These are phyloP conservation scores for Frankliniella intonsa DNA, from an alignment of 2,888 invertebrate genomes.

Conservation along the genomic window DNA sequence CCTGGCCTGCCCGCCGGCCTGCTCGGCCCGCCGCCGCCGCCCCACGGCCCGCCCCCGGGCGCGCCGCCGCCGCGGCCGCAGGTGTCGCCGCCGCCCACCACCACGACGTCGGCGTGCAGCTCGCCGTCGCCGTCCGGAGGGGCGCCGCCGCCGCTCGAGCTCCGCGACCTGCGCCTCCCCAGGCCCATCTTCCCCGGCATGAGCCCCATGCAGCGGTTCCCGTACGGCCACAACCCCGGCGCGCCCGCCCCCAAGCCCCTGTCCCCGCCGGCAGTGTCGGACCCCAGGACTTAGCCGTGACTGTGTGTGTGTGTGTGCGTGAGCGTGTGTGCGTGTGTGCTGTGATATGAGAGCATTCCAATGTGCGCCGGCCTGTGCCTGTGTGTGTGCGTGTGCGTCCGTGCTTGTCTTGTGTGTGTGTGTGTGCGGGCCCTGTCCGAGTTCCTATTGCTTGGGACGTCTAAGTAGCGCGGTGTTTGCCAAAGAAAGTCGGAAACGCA, in stretches of 20 bases:
- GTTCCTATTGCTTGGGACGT: no score
- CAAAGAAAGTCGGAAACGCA: background rate
- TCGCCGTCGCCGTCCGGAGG: conserved; percentile 49
- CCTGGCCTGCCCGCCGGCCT: conserved; percentile 35
- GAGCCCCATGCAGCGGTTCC: conserved; percentile 45
- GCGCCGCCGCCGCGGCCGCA: conserved; percentile 43
- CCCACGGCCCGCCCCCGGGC: conserved; percentile 41
- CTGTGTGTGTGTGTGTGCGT: background rate
- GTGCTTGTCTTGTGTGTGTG: no score
- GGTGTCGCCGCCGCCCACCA: conserved; percentile 47
- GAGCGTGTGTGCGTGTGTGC: background rate
- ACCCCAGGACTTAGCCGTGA: conserved; percentile 6
- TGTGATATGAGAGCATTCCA: conserved; percentile 22
- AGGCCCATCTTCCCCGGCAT: conserved; percentile 49
- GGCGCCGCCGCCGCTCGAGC: conserved; percentile 17
- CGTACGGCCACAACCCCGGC: background rate
- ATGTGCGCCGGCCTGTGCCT: background rate
- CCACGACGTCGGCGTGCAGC: conserved; percentile 55
- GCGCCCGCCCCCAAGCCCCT: conserved; percentile 28
- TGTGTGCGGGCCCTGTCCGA: no score
- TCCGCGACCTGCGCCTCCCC: conserved; percentile 46
- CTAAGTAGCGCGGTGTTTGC: background rate
- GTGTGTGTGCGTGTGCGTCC: no score
- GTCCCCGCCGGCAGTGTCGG: conserved; percentile 28
- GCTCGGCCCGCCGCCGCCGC: conserved; percentile 35